Evolutionary conservation across 2,888 invertebrate species (phyloP), one percentile per base, ranked within the genome.

Genomic region (Pollenia labialis): DNA sequence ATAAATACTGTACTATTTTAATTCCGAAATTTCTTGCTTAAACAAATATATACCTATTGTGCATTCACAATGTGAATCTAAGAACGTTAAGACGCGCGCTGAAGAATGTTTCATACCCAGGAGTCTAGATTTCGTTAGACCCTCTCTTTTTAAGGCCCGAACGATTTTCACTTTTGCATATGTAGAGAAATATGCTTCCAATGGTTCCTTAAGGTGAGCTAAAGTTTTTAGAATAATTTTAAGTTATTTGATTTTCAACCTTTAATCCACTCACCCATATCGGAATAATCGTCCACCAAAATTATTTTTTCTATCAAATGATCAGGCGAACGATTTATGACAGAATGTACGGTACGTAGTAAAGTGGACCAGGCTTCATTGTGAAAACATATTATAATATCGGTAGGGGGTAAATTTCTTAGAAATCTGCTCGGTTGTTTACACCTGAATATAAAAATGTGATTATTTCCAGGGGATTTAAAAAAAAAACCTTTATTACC

Each of bases 281-380:
- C 98, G 42, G 98, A 98, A 93, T 95, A 98, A 92, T 99, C 99
- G 92, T 99, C 99, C 11, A 99, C 99, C 4, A 99, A 95, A 90
- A 99, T 96, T 82, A 99, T 96, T 93, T 99, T 98, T 90, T 97
- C 96, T 90, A 99, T 96, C 77, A 99, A 95, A 90, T 97, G 96
- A 14, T 95, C 93, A 0, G 99, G 99, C 0, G 99, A 99, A 88
- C 98, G 95, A 92, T 99, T 98, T 74, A 99, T 93, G 11, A 99
- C 98, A 6, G 98, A 98, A 94, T 99, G 98, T 0, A 99, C 98
- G 0, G 99, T 99, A 74, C 99, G 95, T 81, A 99, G 94, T 40
- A 99, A 94, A 11, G 99, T 98, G 0, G 98, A 98, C 99, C 99
- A 99, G 0, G 99, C 99, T 94, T 99, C 99, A 93, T 99, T 99